Conservation (phyloP, 2,888 invertebrate genomes). For the Bellardia bayeri region DNA sequence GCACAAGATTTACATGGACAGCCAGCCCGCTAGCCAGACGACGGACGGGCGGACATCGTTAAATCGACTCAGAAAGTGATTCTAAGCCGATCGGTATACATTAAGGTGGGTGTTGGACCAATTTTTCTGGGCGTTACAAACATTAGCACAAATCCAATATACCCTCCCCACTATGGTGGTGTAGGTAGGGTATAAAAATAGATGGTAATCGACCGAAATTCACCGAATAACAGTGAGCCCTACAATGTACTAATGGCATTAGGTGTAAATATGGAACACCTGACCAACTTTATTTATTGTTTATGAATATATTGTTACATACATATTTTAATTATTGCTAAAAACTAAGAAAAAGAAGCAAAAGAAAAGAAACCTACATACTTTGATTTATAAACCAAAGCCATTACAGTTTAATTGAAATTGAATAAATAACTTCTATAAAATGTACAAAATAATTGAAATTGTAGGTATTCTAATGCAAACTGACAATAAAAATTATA, state of each 20-base stretch:
- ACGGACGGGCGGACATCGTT: too few relatives aligned
- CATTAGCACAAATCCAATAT: too few relatives aligned
- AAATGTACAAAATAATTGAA: constrained; percentile 21
- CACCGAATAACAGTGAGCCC: too few relatives aligned
- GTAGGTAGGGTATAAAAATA: too few relatives aligned
- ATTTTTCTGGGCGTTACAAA: too few relatives aligned
- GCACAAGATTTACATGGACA: too few relatives aligned
- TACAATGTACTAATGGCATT: neutral
- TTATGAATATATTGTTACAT: neutral
- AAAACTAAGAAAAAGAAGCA: neutral
- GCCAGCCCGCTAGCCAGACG: too few relatives aligned
- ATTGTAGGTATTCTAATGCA: constrained; percentile 32
- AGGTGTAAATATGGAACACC: constrained; percentile 36
- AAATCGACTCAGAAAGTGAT: too few relatives aligned
- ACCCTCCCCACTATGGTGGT: too few relatives aligned
- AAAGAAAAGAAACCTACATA: constrained; percentile 32
- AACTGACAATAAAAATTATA: constrained; percentile 34
- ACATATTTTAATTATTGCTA: constrained; percentile 24
- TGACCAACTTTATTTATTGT: constrained; percentile 10
- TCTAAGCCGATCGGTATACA: too few relatives aligned
- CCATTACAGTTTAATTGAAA: constrained; percentile 41
- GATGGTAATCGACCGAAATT: too few relatives aligned
- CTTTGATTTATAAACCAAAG: constrained; percentile 8
- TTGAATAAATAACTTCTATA: constrained; percentile 24
- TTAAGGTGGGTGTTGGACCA: too few relatives aligned